Percentiles rank a stretch among this genome's conserved stretches.
These are phyloP conservation scores for Ciona savignyi DNA, from an alignment of 23 tunicate genomes.

Conservation along the genomic window DNA sequence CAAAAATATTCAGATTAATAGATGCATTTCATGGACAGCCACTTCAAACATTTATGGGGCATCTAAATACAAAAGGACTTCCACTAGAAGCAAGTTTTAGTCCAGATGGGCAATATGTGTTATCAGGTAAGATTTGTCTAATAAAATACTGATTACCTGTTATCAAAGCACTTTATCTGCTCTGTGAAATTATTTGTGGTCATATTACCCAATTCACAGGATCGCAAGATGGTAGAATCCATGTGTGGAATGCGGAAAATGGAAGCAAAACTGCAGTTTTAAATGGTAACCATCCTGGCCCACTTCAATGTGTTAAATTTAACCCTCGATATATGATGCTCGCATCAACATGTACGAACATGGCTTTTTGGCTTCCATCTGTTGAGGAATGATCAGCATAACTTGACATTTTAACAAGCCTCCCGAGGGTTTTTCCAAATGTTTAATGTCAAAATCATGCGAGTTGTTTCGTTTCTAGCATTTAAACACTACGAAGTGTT, in stretches of 20 bases:
- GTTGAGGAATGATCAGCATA: constrained; percentile 87
- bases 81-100: constrained; percentile 89
- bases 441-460: too few species aligned
- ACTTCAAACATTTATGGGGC: constrained; percentile 78
- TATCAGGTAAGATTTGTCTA: constrained; percentile 79
- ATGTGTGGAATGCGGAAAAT: constrained; percentile 81
- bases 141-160: too few species aligned
- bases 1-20: constrained; percentile 29
- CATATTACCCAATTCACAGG: too few species aligned
- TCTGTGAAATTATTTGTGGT: too few species aligned
- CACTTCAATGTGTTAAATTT: constrained; percentile 81
- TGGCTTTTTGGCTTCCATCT: constrained; percentile 97
- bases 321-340: constrained; percentile 94
- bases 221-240: constrained; percentile 88
- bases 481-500: too few species aligned
- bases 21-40: constrained; percentile 97
- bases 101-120: constrained; percentile 85
- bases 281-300: constrained; percentile 86
- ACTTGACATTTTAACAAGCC: too few species aligned
- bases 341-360: constrained; percentile 68
- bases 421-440: too few species aligned
- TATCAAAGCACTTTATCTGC: too few species aligned
- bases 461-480: too few species aligned
- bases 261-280: constrained; percentile 70
- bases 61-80: constrained; percentile 70